Conservation (phyloP, 2,888 invertebrate genomes). For the Euplexia lucipara region DNA sequence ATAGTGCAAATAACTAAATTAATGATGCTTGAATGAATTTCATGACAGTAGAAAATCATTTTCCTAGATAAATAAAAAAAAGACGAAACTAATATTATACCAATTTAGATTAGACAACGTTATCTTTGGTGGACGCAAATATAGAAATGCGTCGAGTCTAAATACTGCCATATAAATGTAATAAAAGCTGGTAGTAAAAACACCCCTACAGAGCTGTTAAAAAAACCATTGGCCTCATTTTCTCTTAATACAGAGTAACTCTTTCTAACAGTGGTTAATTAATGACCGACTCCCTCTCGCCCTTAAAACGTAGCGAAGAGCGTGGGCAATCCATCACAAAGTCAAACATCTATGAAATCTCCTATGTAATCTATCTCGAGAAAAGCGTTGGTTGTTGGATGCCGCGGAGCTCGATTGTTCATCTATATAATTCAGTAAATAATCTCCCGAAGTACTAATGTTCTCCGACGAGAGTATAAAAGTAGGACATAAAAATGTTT, state of each 20-base stretch:
- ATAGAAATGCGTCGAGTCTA: slow-evolving; percentile 21
- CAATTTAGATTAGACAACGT: slow-evolving; percentile 31
- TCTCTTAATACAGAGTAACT: slow-evolving; percentile 38
- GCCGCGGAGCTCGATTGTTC: slow-evolving; percentile 30
- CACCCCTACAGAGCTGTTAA: slow-evolving; percentile 2
- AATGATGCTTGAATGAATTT: slow-evolving; percentile 13
- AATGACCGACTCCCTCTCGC: slow-evolving; percentile 63
- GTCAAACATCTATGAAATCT: slow-evolving; percentile 78
- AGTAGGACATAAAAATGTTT: slow-evolving; percentile 57
- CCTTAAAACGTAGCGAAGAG: slow-evolving; percentile 59
- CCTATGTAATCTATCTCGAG: slow-evolving; percentile 70
- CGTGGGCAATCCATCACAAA: slow-evolving; percentile 74
- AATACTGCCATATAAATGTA: slow-evolving; percentile 24
- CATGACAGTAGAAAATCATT: background rate
- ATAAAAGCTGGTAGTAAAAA: slow-evolving; percentile 41
- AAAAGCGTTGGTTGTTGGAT: slow-evolving; percentile 55
- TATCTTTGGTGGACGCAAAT: slow-evolving; percentile 21
- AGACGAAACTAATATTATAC: slow-evolving; percentile 16
- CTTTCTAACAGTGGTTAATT: slow-evolving; percentile 61
- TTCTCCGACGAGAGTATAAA: slow-evolving; percentile 23
- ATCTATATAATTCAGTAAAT: slow-evolving; percentile 28
- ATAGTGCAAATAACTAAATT: slow-evolving; percentile 8
- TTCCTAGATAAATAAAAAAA: slow-evolving; percentile 6
- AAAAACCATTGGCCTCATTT: slow-evolving; percentile 40
- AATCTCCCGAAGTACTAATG: slow-evolving; percentile 27